These are phyloP conservation scores for Limosa lapponica DNA, from an alignment of 2,797 vertebrate species.

Conservation along the genomic window DNA sequence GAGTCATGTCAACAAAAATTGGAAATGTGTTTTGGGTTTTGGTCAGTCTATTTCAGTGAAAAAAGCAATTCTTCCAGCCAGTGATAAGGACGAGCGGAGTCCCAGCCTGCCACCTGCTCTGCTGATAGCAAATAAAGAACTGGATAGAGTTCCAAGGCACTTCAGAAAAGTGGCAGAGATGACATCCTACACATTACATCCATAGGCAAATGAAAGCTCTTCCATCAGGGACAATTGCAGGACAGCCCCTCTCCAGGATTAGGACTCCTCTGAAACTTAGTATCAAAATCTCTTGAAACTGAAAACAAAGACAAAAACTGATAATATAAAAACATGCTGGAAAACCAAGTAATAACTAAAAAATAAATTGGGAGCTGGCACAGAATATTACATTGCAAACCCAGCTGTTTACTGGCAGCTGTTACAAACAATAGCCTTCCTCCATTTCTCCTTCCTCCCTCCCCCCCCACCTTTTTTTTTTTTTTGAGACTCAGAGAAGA, in stretches of 20 bases:
- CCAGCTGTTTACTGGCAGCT: neutral
- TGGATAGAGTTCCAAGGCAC: neutral
- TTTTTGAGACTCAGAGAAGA: neutral
- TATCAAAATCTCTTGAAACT: neutral
- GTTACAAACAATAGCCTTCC: neutral
- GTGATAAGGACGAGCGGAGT: neutral
- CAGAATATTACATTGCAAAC: neutral
- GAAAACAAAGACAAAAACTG: neutral
- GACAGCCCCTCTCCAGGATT: neutral
- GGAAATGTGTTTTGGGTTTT: neutral
- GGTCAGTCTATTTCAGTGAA: neutral
- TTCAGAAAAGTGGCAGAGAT: neutral
- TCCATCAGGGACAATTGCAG: neutral
- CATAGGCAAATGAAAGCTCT: neutral
- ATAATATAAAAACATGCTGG: neutral
- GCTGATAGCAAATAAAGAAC: neutral
- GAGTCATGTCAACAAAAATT: neutral
- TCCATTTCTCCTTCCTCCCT: neutral
- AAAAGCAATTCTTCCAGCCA: neutral
- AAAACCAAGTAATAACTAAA: neutral
- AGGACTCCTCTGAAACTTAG: neutral
- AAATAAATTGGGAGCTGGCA: neutral
- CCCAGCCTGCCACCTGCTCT: neutral
- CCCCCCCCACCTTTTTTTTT: too few species aligned
- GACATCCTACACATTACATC: rapidly evolving